Base-by-base conservation (phyloP, 1,140 invertebrate species). In the Psilanteris sp. region DNA sequence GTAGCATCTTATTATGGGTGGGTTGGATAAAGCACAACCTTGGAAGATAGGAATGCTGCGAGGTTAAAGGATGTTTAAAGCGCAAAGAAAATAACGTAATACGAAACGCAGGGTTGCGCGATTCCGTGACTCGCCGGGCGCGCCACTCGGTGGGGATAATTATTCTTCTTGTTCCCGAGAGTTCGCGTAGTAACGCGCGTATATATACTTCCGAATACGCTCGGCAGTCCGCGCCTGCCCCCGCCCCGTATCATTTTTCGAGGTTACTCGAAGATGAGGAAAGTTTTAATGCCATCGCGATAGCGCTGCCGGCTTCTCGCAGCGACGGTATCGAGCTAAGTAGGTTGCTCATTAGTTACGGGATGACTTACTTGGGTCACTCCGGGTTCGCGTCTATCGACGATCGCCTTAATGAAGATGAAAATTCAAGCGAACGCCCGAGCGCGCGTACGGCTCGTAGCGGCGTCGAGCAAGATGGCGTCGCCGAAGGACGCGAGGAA, bases 261-360 rank as follows among this genome's bases (percentile, higher is more conserved):
- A 85, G 80, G 85, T 84, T 84, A 85, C 78, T 76, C 70, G 79
- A 78, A 84, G 79, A 87, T 87, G 85, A 85, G 84, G 81, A 87
- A 87, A 87, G 83, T 87, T 87, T 87, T 87, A 85, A 87, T 77
- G 75, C 48, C 66, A 34, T 43, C 41, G 70, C 67, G 81, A 81
- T 81, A 76, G 52, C 50, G 8, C 10, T 18, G 44, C 46, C 32
- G 50, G 7, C 41, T 57, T 57, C n/a, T n/a, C 24, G 55, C 27
- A 43, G 59, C 50, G 70, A 57, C 57, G 57, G 50, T 29, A 37
- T 50, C 55, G 39, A 67, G 61, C 24, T 36, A 46, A 68, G 67
- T 67, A 52, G 57, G 24, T 48, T 52, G 71, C 36, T 39, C 36
- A 48, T 59, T 66, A 52, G 61, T 62, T 24, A 52, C 34, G 52